Evolutionary conservation across 2,797 vertebrate species (phyloP), one percentile per base, ranked within the genome.

Genomic region (Coreius guichenoti): DNA sequence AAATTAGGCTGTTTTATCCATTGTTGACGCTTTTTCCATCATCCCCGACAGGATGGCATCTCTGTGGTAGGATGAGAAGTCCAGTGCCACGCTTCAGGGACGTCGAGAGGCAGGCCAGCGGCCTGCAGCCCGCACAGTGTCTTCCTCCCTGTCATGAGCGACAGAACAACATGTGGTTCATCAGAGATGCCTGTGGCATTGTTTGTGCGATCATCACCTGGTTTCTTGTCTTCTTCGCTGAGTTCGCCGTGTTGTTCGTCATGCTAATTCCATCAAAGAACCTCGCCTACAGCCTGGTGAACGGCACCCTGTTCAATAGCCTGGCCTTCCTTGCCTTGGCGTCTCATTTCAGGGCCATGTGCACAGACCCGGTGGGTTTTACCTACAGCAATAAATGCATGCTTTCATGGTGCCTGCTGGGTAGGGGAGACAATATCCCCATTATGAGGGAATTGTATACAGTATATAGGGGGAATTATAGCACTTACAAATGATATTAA

Each of bases 261-360:
- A 98, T 99, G 98, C 95, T 99, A 90, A 90, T 99, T 81, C 98
- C 98, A 73, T 97, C 98, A 26, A 96, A 97, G 92, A 97, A 97
- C 92, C 95, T 98, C 83, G 92, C 93, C 39, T 99, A 99, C 94
- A 97, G 96, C 89, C 87, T 96, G 83, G 92, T 98, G 91, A 99
- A 99, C 0, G 98, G 98, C 74, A 93, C 94, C 1, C 84, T 99
- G 87, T 99, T 99, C 95, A 99, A 99, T 92, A 92, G 93, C 61
- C 94, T 99, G 92, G 97, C 97, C 89, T 98, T 99, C 93, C 92
- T 99, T 9, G 98, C 98, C 88, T 93, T 99, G 83, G 97, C 98
- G 31, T 99, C 98, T 36, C 98, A 99, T 93, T 94, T 97, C 91
- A 95, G 98, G 90, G 98, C 98, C 90, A 99, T 99, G 98, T 96